Evolutionary conservation across 2,113 vertebrate species (phyloP).

Genomic region (Hemiscyllium ocellatum): DNA sequence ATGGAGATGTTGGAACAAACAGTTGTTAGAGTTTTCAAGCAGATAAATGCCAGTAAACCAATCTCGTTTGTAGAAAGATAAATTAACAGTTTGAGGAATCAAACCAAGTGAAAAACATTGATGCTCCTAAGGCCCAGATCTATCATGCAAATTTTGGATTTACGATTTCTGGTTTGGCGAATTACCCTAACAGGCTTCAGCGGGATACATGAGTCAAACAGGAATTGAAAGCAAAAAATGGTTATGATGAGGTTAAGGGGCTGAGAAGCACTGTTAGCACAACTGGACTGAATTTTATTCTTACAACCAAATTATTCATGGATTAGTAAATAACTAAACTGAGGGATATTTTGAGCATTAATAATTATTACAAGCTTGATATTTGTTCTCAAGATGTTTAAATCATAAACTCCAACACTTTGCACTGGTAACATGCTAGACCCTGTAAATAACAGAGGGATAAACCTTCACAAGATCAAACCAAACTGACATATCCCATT

Average conservation of each 20-base stretch:
- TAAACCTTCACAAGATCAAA: not conserved
- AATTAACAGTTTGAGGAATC: not conserved
- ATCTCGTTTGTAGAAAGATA: not conserved
- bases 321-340: not conserved
- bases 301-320: no score
- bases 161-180: not conserved
- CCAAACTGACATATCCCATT: not conserved
- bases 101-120: not conserved
- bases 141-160: not conserved
- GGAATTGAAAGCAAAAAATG: not conserved
- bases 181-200: not conserved
- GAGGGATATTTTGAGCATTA: not conserved
- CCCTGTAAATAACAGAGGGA: not conserved
- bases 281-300: not conserved
- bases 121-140: not conserved
- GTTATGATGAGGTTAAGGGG: no score
- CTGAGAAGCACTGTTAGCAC: not conserved
- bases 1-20: not conserved
- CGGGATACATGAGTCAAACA: not conserved
- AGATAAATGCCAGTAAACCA: not conserved
- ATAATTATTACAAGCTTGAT: not conserved
- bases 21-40: not conserved
- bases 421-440: not conserved
- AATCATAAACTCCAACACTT: not conserved
- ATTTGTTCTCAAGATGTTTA: not conserved